Conservation (phyloP, 1,140 invertebrate species). For the Apis laboriosa region DNA sequence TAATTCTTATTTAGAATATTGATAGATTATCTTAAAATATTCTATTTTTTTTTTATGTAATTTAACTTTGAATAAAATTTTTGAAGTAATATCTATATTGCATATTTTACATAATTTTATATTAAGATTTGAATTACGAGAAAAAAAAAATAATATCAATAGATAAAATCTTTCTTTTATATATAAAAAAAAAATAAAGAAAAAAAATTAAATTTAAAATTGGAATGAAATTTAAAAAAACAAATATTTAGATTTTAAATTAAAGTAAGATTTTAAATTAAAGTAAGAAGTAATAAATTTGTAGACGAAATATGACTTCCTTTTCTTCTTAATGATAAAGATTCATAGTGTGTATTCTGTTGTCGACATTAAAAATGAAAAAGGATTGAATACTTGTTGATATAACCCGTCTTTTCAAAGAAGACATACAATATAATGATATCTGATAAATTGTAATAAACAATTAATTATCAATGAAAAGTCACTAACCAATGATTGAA, state of each 20-base stretch:
- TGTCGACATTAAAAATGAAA: not conserved
- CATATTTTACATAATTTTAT: not conserved
- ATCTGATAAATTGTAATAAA: constrained; percentile 8
- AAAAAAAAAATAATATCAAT: not conserved
- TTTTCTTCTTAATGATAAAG: not conserved
- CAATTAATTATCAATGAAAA: not conserved
- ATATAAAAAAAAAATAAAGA: too few relatives aligned
- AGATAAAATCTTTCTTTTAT: not conserved
- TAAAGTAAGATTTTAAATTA: not conserved
- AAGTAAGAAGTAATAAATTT: not conserved
- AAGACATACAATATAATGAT: not conserved
- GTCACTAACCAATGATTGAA: not conserved
- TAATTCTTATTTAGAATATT: not conserved
- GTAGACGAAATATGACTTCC: not conserved
- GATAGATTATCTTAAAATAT: not conserved
- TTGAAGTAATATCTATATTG: not conserved
- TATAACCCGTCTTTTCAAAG: not conserved
- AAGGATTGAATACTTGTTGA: not conserved
- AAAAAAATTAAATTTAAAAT: not conserved
- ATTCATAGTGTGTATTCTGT: not conserved
- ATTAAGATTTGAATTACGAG: not conserved
- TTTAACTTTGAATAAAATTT: not conserved
- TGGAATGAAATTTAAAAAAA: not conserved
- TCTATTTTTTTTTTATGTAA: not conserved
- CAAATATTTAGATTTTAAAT: not conserved